phyloP scores from a whole-genome alignment of 2,797 vertebrate genomes.

The Xiphorhynchus erythropygius region DNA sequence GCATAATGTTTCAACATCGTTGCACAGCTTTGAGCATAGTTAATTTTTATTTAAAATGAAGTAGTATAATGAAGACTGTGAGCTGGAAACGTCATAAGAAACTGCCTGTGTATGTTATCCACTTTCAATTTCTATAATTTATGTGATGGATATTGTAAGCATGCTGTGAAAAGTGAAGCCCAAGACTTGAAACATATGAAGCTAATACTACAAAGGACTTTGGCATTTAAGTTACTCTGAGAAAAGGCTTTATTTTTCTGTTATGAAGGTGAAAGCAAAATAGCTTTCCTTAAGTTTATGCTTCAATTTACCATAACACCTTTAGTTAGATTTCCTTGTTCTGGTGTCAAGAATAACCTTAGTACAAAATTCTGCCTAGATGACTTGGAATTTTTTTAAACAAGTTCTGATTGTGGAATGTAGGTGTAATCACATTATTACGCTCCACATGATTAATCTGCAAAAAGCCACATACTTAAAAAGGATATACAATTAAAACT shows the following conservation, averaged over 20 bases:
- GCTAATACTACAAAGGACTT: background rate
- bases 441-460: background rate
- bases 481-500: constrained; percentile 6
- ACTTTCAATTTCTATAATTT: constrained; percentile 43
- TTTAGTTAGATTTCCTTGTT: background rate
- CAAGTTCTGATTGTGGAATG: background rate
- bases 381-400: background rate
- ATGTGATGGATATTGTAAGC: constrained; percentile 4
- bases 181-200: constrained; percentile 13
- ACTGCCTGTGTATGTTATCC: constrained; percentile 24
- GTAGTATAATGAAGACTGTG: constrained; percentile 54
- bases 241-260: constrained; percentile 13
- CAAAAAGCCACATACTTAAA: background rate
- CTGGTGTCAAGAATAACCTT: background rate
- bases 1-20: constrained; percentile 43
- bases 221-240: background rate
- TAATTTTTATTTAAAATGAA: constrained; percentile 72
- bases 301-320: background rate
- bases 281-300: background rate
- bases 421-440: background rate
- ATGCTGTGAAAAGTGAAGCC: constrained; percentile 23
- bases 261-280: constrained; percentile 3
- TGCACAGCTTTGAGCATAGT: constrained; percentile 38
- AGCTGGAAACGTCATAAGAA: constrained; percentile 61
- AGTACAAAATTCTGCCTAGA: background rate